Percentiles rank a stretch among this genome's conserved stretches.
These are phyloP conservation scores for Brenthis ino DNA, from an alignment of 2,888 invertebrate species.

Conservation along the genomic window DNA sequence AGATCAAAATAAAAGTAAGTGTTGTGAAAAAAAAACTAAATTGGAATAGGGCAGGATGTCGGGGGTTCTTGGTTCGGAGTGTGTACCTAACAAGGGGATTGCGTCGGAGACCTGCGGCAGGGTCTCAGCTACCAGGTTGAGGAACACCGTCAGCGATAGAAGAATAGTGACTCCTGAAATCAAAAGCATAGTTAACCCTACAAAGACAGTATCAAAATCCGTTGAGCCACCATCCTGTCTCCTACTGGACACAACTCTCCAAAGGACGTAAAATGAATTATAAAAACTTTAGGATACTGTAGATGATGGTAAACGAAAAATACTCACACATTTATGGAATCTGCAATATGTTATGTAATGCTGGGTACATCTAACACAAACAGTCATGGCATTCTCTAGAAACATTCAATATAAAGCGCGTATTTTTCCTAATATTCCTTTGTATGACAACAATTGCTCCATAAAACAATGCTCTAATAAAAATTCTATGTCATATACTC, in stretches of 20 bases:
- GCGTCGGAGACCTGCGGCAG: conserved; percentile 99
- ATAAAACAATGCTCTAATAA: not conserved
- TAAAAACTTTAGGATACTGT: not conserved
- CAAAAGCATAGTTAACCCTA: conserved; percentile 84
- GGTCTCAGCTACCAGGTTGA: conserved; percentile 99
- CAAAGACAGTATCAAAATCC: conserved; percentile 33
- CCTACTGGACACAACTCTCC: conserved; percentile 54
- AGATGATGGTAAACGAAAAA: conserved; percentile 19
- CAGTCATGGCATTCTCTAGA: conserved; percentile 27
- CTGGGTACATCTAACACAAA: conserved; percentile 30
- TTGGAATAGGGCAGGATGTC: conserved; percentile 60
- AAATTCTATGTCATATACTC: not conserved
- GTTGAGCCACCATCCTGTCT: conserved; percentile 5
- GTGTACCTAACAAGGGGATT: conserved; percentile 99
- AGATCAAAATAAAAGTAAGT: conserved; percentile 53
- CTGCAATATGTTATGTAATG: conserved; percentile 19
- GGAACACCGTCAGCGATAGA: conserved; percentile 99
- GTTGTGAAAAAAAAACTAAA: conserved; percentile 57
- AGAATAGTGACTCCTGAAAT: conserved; percentile 99
- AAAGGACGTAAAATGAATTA: conserved; percentile 26
- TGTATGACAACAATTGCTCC: not conserved
- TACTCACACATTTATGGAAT: conserved; percentile 21
- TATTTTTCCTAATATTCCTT: conserved; percentile 15
- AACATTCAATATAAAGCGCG: conserved; percentile 28
- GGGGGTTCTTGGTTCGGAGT: conserved; percentile 67